phyloP scores from a whole-genome alignment of 2,888 invertebrate genomes.

The Ectropis crepuscularia region DNA sequence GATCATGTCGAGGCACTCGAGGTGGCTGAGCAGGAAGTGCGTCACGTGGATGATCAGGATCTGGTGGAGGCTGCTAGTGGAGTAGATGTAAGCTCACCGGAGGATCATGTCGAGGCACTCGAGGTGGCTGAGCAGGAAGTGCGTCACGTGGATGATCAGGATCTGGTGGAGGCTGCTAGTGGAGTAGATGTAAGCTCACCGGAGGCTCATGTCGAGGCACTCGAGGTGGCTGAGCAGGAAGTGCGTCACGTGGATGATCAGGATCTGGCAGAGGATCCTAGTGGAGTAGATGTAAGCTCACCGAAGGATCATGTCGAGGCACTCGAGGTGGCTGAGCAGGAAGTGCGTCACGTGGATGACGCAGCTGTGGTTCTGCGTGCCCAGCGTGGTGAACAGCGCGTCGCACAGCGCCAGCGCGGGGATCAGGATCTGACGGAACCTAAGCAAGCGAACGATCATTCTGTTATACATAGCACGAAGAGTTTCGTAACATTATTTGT shows the following conservation, averaged over 20 bases:
- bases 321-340: constrained; percentile 92
- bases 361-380: constrained; percentile 92
- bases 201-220: constrained; percentile 92
- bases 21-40: constrained; percentile 91
- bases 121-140: constrained; percentile 91
- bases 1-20: constrained; percentile 92
- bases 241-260: constrained; percentile 92
- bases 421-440: constrained; percentile 93
- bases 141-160: constrained; percentile 92
- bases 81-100: too few relatives aligned
- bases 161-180: constrained; percentile 94
- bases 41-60: constrained; percentile 92
- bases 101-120: constrained; percentile 94
- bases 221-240: constrained; percentile 93
- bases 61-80: constrained; percentile 92
- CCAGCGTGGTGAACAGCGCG: constrained; percentile 92
- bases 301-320: constrained; percentile 91
- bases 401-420: constrained; percentile 93
- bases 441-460: constrained; percentile 41
- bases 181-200: too few relatives aligned
- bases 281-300: constrained; percentile 33
- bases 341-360: constrained; percentile 92
- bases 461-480: too few relatives aligned
- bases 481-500: too few relatives aligned
- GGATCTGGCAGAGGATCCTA: constrained; percentile 90